These are phyloP conservation scores for Stenodera caucasica DNA, from an alignment of 2,888 invertebrate genomes.

Conservation along the genomic window DNA sequence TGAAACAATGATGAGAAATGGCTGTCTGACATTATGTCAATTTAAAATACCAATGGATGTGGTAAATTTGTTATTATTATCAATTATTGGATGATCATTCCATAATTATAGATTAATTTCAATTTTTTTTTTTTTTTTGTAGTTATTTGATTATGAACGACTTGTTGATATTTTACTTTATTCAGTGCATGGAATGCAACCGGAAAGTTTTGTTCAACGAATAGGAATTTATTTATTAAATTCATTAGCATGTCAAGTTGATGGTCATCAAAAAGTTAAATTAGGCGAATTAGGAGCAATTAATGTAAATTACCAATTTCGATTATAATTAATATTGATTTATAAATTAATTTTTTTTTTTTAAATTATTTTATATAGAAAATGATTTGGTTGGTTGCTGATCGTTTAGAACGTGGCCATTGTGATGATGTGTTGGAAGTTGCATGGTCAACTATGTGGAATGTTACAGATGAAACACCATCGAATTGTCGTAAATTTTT, in stretches of 20 bases:
- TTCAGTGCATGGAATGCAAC: constrained; percentile 78
- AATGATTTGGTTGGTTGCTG: constrained; percentile 86
- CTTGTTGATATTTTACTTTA: constrained; percentile 81
- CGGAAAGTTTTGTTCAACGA: constrained; percentile 90
- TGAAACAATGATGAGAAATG: constrained; percentile 95
- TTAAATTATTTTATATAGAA: constrained; percentile 56
- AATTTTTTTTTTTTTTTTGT: constrained; percentile 38
- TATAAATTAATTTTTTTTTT: neutral
- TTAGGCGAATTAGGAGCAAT: constrained; percentile 90
- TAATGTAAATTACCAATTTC: constrained; percentile 60
- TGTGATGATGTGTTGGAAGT: constrained; percentile 97
- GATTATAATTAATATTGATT: neutral
- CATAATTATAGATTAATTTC: constrained; percentile 7
- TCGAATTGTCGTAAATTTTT: constrained; percentile 91
- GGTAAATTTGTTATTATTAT: constrained; percentile 60
- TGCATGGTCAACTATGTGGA: constrained; percentile 99
- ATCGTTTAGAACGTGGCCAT: constrained; percentile 71
- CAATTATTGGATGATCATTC: neutral
- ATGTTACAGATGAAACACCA: constrained; percentile 94
- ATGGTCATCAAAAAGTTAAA: constrained; percentile 87
- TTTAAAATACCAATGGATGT: constrained; percentile 95
- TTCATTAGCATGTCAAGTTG: constrained; percentile 95
- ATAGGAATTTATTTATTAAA: constrained; percentile 94
- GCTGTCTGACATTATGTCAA: constrained; percentile 91
- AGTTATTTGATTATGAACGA: constrained; percentile 90